These are phyloP conservation scores for Camponotus fellah DNA, from an alignment of 2,888 invertebrate genomes.

Conservation along the genomic window DNA sequence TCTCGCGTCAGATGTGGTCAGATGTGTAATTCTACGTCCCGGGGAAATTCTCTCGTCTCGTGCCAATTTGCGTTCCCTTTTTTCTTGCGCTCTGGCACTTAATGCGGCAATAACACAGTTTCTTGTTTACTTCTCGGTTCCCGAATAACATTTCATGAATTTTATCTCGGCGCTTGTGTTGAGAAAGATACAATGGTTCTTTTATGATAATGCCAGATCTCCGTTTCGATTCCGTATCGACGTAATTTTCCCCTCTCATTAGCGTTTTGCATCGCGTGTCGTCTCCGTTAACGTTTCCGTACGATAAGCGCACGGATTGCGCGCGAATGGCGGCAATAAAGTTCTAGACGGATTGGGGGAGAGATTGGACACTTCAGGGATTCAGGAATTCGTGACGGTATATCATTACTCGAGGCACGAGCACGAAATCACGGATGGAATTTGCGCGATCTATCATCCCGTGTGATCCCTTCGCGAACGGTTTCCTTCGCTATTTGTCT, in stretches of 20 bases:
- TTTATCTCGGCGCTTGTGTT: background rate
- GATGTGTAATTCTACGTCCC: background rate
- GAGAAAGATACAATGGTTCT: background rate
- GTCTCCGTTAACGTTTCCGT: constrained; percentile 16
- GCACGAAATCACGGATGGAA: constrained; percentile 68
- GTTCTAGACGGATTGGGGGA: constrained; percentile 65
- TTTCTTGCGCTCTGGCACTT: background rate
- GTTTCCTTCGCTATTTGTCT: background rate
- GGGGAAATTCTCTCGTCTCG: background rate
- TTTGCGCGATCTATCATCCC: constrained; percentile 67
- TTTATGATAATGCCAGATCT: background rate
- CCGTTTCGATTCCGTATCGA: constrained; percentile 2
- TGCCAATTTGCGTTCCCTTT: constrained; percentile 6
- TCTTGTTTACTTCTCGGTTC: background rate
- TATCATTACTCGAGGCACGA: constrained; percentile 69
- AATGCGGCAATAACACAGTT: background rate
- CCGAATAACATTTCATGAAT: background rate
- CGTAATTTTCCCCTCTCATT: constrained; percentile 35
- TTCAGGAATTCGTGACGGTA: constrained; percentile 66
- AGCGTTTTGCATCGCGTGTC: constrained; percentile 39
- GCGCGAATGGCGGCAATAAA: constrained; percentile 63
- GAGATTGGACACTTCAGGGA: constrained; percentile 66
- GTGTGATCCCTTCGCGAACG: constrained; percentile 17
- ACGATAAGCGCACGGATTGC: constrained; percentile 40
- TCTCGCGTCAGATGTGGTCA: background rate